phyloP scores from a whole-genome alignment of 2,888 invertebrate genomes.

The Heliconius cydno region DNA sequence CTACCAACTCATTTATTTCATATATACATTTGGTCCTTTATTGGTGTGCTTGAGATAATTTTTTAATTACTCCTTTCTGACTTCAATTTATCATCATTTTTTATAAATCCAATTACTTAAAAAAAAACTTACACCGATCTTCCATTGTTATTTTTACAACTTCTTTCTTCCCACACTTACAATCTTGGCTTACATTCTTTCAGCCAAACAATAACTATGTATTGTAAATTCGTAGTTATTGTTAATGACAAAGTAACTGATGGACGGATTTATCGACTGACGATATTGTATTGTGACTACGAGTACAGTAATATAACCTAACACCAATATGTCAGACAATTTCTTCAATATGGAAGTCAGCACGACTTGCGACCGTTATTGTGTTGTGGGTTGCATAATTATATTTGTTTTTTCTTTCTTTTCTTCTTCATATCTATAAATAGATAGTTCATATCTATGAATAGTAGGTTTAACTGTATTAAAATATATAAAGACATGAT shows the following conservation, averaged over 20 bases:
- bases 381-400: constrained; percentile 58
- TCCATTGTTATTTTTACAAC: constrained; percentile 1
- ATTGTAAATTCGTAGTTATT: constrained; percentile 9
- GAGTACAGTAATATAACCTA: constrained; percentile 43
- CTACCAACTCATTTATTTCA: neutral
- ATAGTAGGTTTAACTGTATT: neutral
- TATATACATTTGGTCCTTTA: neutral
- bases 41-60: neutral
- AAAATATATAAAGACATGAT: neutral
- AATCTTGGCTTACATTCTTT: constrained; percentile 13
- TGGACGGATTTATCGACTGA: constrained; percentile 1
- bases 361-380: constrained; percentile 56
- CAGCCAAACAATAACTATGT: neutral
- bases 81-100: neutral
- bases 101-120: neutral
- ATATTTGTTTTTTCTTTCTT: constrained; percentile 30
- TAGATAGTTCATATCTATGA: neutral
- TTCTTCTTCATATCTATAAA: neutral
- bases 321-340: constrained; percentile 63
- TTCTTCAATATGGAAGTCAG: constrained; percentile 52
- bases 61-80: neutral
- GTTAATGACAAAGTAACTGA: constrained; percentile 18
- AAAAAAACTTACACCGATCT: neutral
- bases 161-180: constrained; percentile 18
- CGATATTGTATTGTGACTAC: constrained; percentile 36